Conservation (phyloP, 2,888 invertebrate genomes). For the Nemotelus pantherinus region DNA sequence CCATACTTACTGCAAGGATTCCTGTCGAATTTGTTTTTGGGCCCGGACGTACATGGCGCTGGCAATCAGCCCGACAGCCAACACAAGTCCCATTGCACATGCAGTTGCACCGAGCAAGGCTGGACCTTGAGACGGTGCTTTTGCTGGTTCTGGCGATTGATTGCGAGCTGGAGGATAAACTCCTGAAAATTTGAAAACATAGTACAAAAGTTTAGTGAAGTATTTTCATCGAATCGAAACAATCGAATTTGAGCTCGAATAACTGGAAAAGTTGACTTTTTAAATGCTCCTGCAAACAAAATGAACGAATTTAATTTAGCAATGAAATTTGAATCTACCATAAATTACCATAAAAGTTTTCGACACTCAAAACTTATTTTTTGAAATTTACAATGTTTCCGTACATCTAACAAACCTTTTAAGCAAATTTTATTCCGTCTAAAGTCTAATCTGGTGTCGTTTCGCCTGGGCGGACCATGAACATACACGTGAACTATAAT, state of each 20-base stretch:
- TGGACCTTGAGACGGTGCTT: conserved; percentile 71
- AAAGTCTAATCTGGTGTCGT: conserved; percentile 79
- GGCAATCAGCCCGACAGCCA: conserved; percentile 62
- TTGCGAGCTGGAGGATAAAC: conserved; percentile 64
- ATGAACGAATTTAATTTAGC: too few species aligned
- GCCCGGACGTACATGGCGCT: conserved; percentile 65
- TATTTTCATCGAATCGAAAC: background rate
- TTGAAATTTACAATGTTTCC: too few species aligned
- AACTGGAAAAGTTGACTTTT: too few species aligned
- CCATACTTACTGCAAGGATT: conserved; percentile 62
- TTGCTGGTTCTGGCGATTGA: conserved; percentile 71
- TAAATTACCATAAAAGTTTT: too few species aligned
- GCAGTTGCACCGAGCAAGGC: conserved; percentile 84
- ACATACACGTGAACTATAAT: conserved; percentile 85
- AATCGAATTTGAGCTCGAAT: background rate
- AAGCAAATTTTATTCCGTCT: conserved; percentile 88
- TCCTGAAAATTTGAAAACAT: conserved; percentile 54
- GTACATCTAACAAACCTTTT: conserved; percentile 68
- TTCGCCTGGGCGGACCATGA: conserved; percentile 76
- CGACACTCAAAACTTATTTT: too few species aligned
- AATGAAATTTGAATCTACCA: too few species aligned
- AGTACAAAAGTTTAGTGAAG: background rate
- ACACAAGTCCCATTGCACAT: conserved; percentile 73
- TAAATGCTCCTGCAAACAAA: too few species aligned
- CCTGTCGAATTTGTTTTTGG: conserved; percentile 63